Evolutionary conservation across 2,113 vertebrate species (phyloP), one percentile per base, ranked within the genome.

Genomic region (Garra rufa): DNA sequence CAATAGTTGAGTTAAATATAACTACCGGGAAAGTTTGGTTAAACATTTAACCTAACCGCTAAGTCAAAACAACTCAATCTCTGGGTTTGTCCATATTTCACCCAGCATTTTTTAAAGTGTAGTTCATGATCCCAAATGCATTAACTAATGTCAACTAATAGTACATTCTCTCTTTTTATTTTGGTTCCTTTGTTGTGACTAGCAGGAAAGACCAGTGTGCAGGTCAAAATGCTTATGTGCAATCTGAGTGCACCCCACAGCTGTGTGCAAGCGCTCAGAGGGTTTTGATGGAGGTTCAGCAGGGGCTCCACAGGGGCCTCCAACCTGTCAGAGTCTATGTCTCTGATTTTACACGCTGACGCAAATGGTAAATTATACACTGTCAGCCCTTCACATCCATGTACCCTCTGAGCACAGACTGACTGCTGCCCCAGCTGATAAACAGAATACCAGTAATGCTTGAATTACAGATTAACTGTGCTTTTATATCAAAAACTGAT

Each of bases 281-380:
- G 87, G 85, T 91, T 89, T 87, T 83, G 90, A 92, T 81, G 82
- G 76, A 85, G 88, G 21, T 67, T 78, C 89, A 91, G 90, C 85
- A 87, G 85, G n/a, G 81, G 85, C 14, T 86, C 83, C 86, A 83
- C 86, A 79, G 48, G 76, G 41, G 52, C 52, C 28, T 24, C 43
- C 28, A 71, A 34, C 65, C 79, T 70, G 59, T 71, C 63, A 86
- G 70, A 61, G 61, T 52, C 76, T 46, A 73, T 84, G 61, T 75
- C 34, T 78, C 30, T 67, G 67, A 63, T 48, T 48, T 48, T 67
- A 81, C 70, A 70, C 44, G 55, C 55, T 61, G 52, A 73, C 46
- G 26, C 79, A 71, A 81, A 79, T 74, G 67, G 43, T 50, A 81
- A 71, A 61, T 61, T 30, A 61, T 80, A 77, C 78, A 87, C 73